phyloP scores from a whole-genome alignment of 35 echinoderm and acorn worm genomes.

The Antedon bifida region DNA sequence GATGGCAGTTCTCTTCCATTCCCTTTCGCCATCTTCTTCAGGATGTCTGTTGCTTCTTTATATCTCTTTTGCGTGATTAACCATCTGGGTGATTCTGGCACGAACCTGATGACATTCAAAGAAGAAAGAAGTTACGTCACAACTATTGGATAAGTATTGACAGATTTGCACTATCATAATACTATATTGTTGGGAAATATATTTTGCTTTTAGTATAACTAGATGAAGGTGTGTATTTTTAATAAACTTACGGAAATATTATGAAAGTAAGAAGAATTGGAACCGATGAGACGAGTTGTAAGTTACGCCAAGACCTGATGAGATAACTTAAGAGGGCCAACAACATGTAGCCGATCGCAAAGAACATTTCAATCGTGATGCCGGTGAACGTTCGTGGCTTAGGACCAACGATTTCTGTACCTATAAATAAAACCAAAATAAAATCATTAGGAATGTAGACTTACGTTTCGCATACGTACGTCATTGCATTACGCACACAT shows the following conservation, averaged over 20 bases:
- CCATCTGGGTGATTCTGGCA: constrained; percentile 39
- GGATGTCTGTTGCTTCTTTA: constrained; percentile 13
- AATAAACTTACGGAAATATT: constrained; percentile 46
- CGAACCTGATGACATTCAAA: neutral
- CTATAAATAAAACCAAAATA: neutral
- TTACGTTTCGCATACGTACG: too few species aligned
- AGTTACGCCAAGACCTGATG: constrained; percentile 46
- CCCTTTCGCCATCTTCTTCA: constrained; percentile 19
- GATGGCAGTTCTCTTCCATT: constrained; percentile 13
- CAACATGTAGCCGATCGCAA: constrained; percentile 51
- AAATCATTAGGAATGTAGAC: too few species aligned
- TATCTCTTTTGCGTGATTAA: constrained; percentile 13
- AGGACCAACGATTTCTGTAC: constrained; percentile 70
- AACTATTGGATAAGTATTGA: too few species aligned
- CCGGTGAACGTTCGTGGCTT: constrained; percentile 25
- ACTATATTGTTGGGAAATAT: too few species aligned
- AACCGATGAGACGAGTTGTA: constrained; percentile 29
- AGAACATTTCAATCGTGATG: constrained; percentile 29
- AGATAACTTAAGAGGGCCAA: constrained; percentile 58
- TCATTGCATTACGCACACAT: too few species aligned
- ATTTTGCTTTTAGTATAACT: too few species aligned
- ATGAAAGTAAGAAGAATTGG: constrained; percentile 28
- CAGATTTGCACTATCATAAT: too few species aligned
- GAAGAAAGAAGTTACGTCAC: too few species aligned
- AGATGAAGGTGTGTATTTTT: too few species aligned